A percentile compares a stretch with the other conserved stretches of the same genome.
Conservation (phyloP, 2,113 vertebrate species). For the Pseudolaguvia tuberculata region DNA sequence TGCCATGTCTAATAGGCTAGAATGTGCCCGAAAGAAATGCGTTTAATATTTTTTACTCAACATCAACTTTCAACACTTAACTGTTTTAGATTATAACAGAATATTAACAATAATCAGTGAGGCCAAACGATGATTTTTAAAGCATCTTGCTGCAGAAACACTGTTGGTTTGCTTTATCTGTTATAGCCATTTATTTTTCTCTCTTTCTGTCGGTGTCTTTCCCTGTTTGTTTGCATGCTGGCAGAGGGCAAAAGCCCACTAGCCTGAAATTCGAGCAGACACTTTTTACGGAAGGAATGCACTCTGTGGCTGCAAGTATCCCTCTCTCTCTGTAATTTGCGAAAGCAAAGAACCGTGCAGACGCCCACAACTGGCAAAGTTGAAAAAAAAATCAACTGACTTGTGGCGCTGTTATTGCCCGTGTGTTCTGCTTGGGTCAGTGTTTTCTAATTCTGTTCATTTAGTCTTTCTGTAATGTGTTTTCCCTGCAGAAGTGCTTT, state of each 20-base stretch:
- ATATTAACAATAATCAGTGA: neutral
- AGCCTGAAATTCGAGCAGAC: constrained; percentile 71
- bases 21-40: neutral
- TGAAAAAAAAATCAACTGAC: constrained; percentile 43
- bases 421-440: constrained; percentile 18
- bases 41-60: neutral
- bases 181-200: neutral
- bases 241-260: constrained; percentile 66
- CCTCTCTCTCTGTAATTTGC: constrained; percentile 72
- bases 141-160: no score
- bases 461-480: constrained; percentile 12
- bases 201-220: neutral
- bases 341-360: constrained; percentile 73
- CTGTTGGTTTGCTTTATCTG: constrained; percentile 1
- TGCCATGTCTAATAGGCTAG: neutral
- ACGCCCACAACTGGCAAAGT: constrained; percentile 47
- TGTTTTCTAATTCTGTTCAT: constrained; percentile 23
- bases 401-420: constrained; percentile 22
- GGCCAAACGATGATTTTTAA: no score
- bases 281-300: constrained; percentile 73
- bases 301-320: constrained; percentile 68
- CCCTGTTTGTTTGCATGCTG: constrained; percentile 37
- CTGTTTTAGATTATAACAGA: neutral
- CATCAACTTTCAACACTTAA: neutral
- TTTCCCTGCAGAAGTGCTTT: constrained; percentile 1